Evolutionary conservation across 2,113 vertebrate species (phyloP).

Genomic region (Pedionomus torquatus): DNA sequence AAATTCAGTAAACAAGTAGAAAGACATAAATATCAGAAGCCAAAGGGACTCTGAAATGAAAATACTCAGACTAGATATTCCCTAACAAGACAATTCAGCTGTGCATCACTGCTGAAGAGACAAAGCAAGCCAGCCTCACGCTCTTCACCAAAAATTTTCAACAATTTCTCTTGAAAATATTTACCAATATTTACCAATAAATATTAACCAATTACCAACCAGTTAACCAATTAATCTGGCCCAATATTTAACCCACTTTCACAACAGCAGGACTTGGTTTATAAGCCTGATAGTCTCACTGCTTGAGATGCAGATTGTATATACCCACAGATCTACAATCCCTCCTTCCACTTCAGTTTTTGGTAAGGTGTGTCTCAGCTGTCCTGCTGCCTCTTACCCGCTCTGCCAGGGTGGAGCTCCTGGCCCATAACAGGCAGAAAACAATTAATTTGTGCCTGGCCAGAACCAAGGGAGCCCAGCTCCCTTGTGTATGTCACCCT

Average conservation of each 20-base stretch:
- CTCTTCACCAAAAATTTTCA: not conserved
- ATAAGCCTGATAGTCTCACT: accelerated
- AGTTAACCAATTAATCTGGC: not conserved
- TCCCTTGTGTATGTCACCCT: no score
- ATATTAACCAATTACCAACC: no score
- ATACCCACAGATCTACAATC: accelerated
- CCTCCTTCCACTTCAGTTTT: not conserved
- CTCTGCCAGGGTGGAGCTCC: not conserved
- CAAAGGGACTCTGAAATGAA: not conserved
- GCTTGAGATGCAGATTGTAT: not conserved
- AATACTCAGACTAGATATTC: not conserved
- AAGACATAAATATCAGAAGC: not conserved
- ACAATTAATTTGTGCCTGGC: not conserved
- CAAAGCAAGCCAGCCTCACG: not conserved
- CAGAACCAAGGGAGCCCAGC: not conserved
- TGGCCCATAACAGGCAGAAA: not conserved
- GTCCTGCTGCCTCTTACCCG: not conserved
- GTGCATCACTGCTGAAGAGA: not conserved
- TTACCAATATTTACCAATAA: not conserved
- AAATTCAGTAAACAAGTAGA: slow-evolving; percentile 4
- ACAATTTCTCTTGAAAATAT: not conserved
- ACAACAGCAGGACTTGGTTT: not conserved
- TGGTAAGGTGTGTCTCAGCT: accelerated
- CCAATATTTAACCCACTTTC: not conserved
- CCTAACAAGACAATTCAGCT: not conserved